phyloP scores from a whole-genome alignment of 1,140 invertebrate genomes.

The Metaphire vulgaris region DNA sequence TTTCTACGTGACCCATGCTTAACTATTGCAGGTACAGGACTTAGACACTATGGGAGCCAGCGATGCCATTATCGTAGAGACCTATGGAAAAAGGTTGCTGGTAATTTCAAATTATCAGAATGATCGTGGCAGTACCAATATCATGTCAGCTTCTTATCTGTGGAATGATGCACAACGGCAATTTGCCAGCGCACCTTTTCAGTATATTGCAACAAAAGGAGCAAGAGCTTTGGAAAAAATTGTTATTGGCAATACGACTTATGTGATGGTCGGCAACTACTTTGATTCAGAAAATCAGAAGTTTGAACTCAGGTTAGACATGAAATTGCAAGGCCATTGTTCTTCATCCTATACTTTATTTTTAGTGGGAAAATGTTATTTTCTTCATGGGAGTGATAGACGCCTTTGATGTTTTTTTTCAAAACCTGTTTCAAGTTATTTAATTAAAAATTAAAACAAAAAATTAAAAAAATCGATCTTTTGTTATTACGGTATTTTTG shows the following conservation, averaged over 20 bases:
- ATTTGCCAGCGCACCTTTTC: background rate
- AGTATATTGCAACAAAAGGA: background rate
- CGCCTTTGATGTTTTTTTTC: too few species aligned
- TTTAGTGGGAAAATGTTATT: too few species aligned
- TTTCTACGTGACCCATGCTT: too few species aligned
- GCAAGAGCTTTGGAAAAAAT: background rate
- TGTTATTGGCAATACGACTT: background rate
- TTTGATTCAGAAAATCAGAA: background rate
- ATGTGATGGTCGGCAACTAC: background rate
- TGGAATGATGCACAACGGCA: background rate
- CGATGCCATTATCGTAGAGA: background rate
- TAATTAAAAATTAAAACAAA: too few species aligned
- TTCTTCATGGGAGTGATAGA: too few species aligned
- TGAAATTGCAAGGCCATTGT: background rate
- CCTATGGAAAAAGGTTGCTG: background rate
- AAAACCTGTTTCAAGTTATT: too few species aligned
- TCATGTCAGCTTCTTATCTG: background rate
- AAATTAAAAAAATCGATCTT: too few species aligned
- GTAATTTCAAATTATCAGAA: background rate
- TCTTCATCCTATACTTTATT: too few species aligned
- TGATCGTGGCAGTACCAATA: background rate
- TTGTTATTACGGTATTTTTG: too few species aligned
- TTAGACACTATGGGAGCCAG: background rate
- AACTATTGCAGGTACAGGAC: background rate
- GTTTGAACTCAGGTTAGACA: background rate